phyloP scores from a whole-genome alignment of 2,797 vertebrate genomes.

The Spizella passerina region DNA sequence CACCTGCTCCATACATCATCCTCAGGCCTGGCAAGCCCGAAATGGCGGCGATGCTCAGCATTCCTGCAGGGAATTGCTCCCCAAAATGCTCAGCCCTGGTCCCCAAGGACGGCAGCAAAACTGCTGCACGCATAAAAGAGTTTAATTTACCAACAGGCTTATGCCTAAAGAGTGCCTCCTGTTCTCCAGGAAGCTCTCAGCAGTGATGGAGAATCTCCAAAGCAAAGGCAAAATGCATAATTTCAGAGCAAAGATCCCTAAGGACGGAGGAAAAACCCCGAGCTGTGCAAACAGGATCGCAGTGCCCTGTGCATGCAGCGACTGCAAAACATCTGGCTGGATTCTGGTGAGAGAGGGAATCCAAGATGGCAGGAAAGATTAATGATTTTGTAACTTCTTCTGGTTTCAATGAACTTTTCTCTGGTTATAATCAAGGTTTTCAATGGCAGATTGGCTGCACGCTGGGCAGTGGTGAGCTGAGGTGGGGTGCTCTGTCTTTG shows the following conservation, averaged over 20 bases:
- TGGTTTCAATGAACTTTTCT: constrained; percentile 53
- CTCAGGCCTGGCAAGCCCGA: not conserved
- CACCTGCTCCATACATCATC: constrained; percentile 48
- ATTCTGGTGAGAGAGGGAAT: not conserved
- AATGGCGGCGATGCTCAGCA: not conserved
- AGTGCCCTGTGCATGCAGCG: not conserved
- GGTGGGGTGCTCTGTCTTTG: constrained; percentile 24
- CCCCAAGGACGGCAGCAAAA: not conserved
- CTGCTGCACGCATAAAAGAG: not conserved
- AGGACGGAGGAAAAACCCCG: not conserved
- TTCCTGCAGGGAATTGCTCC: not conserved
- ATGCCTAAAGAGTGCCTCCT: not conserved
- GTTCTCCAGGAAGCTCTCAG: not conserved
- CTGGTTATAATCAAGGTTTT: constrained; percentile 48
- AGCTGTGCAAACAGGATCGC: not conserved
- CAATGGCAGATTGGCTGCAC: not conserved
- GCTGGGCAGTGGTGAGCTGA: constrained; percentile 40
- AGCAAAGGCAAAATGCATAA: not conserved
- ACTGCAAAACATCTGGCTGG: constrained; percentile 57
- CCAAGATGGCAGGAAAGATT: constrained; percentile 28
- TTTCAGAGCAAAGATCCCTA: not conserved
- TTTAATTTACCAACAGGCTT: not conserved
- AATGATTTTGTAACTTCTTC: constrained; percentile 54
- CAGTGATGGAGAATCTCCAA: not conserved
- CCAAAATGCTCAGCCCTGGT: not conserved